Base-by-base conservation (phyloP, 1,140 invertebrate genomes). In the Anthonomus grandis region DNA sequence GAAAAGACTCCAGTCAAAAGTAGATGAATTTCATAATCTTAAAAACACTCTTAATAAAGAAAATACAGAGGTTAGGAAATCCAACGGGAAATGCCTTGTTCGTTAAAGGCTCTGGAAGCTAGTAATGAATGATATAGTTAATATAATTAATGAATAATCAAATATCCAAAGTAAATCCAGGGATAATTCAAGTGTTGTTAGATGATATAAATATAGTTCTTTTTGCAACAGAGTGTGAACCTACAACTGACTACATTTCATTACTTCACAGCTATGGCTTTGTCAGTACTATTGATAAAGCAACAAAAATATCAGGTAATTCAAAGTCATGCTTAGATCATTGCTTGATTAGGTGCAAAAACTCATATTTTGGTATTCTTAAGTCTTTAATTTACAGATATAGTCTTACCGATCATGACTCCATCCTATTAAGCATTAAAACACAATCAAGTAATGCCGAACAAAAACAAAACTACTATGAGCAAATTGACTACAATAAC, bases 381-480 rank as follows among this genome's bases (percentile, higher is more conserved):
- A 5, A 38, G 4, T 5, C 36, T 5, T 12, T 38, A 4, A 38
- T 38, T 13, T n/a, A 13, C 12, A 17, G 17, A 13, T n/a, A 38
- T 38, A 13, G 3, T 5, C n/a, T 38, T 5, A 6, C 36, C 4
- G 36, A 38, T 38, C 36, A 38, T 38, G 4, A 6, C 17, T 17
- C 36, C 4, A 38, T 38, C n/a, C 36, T 38, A 13, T 38, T n/a
- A 4, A 38, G n/a, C 17, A 6, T 38, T 4, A 4, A 4, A 38
- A 38, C n/a, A 12, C 3, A 38, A 17, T n/a, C n/a, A n/a, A n/a
- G n/a, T n/a, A n/a, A n/a, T n/a, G n/a, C n/a, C n/a, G n/a, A n/a
- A n/a, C n/a, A 38, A 38, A n/a, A 38, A 38, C 4, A 38, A 38
- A n/a, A 38, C 17, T 38, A 17, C 27, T 31, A 31, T 31, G n/a